Evolutionary conservation across 2,797 vertebrate genomes (phyloP).

Genomic region (Lepilemur ruficaudatus): DNA sequence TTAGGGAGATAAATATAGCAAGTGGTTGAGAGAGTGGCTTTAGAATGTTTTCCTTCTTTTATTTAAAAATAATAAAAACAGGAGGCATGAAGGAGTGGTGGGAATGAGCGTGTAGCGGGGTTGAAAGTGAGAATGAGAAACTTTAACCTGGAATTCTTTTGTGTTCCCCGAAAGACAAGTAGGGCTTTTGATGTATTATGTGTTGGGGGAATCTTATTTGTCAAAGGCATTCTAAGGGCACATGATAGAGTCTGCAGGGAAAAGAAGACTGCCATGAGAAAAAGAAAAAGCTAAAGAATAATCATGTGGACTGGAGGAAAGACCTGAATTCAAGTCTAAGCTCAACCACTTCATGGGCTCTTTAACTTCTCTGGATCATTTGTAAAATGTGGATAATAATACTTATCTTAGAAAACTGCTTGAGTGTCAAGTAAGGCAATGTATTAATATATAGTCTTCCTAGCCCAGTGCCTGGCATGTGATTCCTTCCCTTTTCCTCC

Average conservation of each 20-base stretch:
- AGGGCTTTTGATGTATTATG: neutral
- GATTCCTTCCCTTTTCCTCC: neutral
- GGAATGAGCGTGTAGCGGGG: accelerated
- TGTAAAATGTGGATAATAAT: neutral
- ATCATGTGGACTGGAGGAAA: neutral
- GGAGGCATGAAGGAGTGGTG: neutral
- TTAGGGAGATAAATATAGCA: neutral
- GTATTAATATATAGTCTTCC: no score
- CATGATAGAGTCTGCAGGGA: neutral
- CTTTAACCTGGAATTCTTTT: neutral
- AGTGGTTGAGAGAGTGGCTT: neutral
- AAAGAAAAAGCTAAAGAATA: neutral
- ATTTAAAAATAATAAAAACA: neutral
- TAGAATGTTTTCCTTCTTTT: neutral
- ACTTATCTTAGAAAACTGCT: neutral
- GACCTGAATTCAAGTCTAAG: neutral
- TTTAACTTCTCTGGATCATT: neutral
- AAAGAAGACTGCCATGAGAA: neutral
- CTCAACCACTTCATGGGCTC: neutral
- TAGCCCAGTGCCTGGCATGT: neutral
- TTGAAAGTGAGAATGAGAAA: neutral
- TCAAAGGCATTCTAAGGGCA: neutral
- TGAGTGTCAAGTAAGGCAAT: neutral
- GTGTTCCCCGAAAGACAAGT: neutral
- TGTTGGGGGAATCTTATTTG: neutral